Percentiles rank a stretch among this genome's conserved stretches.
Evolutionary conservation across 2,797 vertebrate genomes (phyloP).

Genomic region (Molothrus ater): DNA sequence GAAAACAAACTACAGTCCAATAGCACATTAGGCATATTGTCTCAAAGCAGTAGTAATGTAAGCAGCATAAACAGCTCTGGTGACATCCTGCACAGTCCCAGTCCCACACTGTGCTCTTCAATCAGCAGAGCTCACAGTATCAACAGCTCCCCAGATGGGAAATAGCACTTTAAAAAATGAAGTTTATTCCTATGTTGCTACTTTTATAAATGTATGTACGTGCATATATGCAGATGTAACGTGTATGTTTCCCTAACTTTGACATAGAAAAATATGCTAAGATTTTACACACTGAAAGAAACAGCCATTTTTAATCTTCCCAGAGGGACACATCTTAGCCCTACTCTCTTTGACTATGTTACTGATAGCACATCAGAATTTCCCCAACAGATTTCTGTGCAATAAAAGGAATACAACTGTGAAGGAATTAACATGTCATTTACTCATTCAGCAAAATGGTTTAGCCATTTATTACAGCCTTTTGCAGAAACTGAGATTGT

Average conservation of each 20-base stretch:
- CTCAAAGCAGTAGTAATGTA: neutral
- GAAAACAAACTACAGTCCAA: neutral
- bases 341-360: neutral
- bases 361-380: neutral
- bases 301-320: neutral
- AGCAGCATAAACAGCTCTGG: neutral
- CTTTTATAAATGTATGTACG: neutral
- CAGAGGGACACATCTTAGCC: neutral
- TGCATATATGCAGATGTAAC: neutral
- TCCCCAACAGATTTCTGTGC: neutral
- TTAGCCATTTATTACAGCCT: neutral
- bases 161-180: neutral
- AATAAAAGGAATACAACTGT: neutral
- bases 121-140: neutral
- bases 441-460: neutral
- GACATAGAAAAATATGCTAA: accelerated
- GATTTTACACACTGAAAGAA: neutral
- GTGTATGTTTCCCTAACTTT: neutral
- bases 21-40: neutral
- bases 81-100: neutral
- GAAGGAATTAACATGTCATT: neutral
- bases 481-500: neutral
- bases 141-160: neutral
- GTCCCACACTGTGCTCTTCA: neutral
- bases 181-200: neutral